Evolutionary conservation across 2,113 vertebrate genomes (phyloP).

Genomic region (Sebastes schlegelii): DNA sequence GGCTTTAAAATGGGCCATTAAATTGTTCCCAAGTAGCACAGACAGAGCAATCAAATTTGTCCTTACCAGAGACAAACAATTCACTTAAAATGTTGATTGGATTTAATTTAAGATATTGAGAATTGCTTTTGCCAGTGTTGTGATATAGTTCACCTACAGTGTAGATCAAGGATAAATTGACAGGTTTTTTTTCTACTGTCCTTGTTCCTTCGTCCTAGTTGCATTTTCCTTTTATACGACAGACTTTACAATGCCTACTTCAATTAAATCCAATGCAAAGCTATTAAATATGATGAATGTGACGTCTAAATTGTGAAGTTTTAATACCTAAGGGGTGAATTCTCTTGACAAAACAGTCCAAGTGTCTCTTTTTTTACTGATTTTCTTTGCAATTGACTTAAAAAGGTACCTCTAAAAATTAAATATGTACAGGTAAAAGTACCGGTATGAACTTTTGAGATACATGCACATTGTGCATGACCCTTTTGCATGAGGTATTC

Average conservation of each 20-base stretch:
- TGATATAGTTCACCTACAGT: background rate
- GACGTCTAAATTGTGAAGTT: background rate
- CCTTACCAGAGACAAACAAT: background rate
- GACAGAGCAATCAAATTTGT: background rate
- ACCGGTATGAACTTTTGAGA: background rate
- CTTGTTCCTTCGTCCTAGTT: background rate
- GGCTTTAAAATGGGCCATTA: background rate
- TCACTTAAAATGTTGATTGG: background rate
- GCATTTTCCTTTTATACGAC: background rate
- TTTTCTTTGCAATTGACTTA: slow-evolving; percentile 8
- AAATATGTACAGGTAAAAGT: background rate
- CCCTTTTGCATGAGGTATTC: background rate
- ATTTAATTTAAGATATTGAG: slow-evolving; percentile 1
- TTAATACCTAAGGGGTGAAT: background rate
- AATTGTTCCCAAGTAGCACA: background rate
- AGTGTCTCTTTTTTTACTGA: background rate
- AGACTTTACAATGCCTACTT: background rate
- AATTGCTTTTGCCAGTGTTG: background rate
- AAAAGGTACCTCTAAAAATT: background rate
- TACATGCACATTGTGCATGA: background rate
- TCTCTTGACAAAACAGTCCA: background rate
- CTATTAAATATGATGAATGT: background rate
- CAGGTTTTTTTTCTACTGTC: background rate
- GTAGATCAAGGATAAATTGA: background rate
- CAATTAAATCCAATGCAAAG: background rate